Evolutionary conservation across 2,113 vertebrate species (phyloP).

Genomic region (Pantherophis guttatus): DNA sequence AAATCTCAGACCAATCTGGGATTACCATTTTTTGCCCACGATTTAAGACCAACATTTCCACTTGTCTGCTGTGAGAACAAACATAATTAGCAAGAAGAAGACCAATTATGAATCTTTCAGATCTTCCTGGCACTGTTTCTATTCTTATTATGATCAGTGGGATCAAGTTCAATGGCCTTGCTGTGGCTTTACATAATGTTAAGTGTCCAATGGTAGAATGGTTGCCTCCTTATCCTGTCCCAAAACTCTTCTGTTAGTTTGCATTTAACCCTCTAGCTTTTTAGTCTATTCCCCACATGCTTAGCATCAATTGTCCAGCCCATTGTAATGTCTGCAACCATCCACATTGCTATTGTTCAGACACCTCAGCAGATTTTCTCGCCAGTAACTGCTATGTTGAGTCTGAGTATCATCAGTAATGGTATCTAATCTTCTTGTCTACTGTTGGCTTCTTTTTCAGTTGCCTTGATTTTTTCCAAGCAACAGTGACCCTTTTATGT

Average conservation of each 20-base stretch:
- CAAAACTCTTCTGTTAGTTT: not conserved
- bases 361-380: not conserved
- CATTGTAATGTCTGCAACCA: not conserved
- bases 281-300: not conserved
- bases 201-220: not conserved
- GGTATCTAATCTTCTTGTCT: not conserved
- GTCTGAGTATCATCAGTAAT: not conserved
- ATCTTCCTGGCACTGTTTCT: not conserved
- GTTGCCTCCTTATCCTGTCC: not conserved
- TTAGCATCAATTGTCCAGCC: not conserved
- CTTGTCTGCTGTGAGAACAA: not conserved
- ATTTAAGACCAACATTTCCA: not conserved
- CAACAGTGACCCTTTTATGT: not conserved
- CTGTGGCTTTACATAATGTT: not conserved
- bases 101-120: not conserved
- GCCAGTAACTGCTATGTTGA: not conserved
- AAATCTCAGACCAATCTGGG: not conserved
- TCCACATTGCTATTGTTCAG: not conserved
- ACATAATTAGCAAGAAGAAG: not conserved
- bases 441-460: not conserved
- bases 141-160: not conserved
- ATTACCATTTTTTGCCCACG: not conserved
- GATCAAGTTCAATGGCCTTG: not conserved
- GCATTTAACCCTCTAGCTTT: not conserved
- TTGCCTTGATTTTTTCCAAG: not conserved